phyloP scores from a whole-genome alignment of 2,797 vertebrate genomes.

The Molossus molossus region DNA sequence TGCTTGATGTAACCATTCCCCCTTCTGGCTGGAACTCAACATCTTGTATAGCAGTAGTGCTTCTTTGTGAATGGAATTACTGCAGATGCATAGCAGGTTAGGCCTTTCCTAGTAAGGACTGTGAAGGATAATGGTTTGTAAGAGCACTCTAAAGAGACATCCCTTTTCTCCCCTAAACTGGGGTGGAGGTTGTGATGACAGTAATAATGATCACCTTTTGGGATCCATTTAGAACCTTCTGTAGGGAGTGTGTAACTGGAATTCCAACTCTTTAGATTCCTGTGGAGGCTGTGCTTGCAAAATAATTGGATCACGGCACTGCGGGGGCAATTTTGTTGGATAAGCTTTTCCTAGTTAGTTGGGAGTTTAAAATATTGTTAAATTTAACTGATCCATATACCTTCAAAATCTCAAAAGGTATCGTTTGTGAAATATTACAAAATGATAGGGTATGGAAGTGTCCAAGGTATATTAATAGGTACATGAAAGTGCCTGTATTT shows the following conservation, averaged over 20 bases:
- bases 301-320: not conserved
- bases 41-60: not conserved
- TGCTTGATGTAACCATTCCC: not conserved
- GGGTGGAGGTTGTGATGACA: not conserved
- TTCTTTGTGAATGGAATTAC: not conserved
- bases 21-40: not conserved
- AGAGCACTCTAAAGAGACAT: not conserved
- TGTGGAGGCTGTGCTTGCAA: not conserved
- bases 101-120: not conserved
- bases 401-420: not conserved
- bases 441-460: not conserved
- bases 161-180: not conserved
- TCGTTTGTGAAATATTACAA: not conserved
- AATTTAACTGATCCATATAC: not conserved
- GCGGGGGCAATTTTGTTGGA: not conserved
- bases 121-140: not conserved
- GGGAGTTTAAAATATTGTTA: conserved; percentile 4
- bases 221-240: not conserved
- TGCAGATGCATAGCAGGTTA: not conserved
- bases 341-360: not conserved
- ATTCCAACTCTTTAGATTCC: not conserved
- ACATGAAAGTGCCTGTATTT: not conserved
- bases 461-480: not conserved
- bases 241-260: not conserved
- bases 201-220: not conserved